Conservation (phyloP, 2,797 vertebrate genomes). For the Chelonia mydas region DNA sequence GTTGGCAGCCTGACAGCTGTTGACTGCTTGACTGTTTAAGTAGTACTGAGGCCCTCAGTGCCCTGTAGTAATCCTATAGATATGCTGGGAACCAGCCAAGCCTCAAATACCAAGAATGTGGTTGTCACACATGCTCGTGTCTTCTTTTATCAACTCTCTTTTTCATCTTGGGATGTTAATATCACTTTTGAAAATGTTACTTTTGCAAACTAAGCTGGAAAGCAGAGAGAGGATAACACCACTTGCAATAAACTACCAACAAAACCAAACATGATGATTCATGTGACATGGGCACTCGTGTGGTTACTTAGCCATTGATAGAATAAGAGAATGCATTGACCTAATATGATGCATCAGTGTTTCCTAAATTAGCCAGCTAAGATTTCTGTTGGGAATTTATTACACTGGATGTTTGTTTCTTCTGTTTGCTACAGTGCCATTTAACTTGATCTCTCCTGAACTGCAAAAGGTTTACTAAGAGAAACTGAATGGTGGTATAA, state of each 20-base stretch:
- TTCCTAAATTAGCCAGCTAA: neutral
- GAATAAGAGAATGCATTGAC: neutral
- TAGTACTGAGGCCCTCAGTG: neutral
- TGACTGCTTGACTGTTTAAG: slow-evolving; percentile 63
- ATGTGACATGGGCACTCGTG: neutral
- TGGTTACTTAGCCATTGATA: neutral
- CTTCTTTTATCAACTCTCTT: neutral
- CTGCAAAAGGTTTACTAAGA: neutral
- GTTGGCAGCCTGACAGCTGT: slow-evolving; percentile 57
- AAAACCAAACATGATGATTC: neutral
- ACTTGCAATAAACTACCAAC: neutral
- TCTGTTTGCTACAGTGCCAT: neutral
- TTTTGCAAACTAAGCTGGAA: neutral
- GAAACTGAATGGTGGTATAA: neutral
- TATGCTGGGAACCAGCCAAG: slow-evolving; percentile 29
- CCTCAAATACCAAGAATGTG: slow-evolving; percentile 23
- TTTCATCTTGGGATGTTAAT: slow-evolving; percentile 41
- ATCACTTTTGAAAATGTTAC: slow-evolving; percentile 27
- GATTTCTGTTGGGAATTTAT: neutral
- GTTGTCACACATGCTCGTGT: slow-evolving; percentile 8
- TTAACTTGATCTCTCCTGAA: neutral
- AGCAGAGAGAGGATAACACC: neutral
- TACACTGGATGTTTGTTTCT: neutral
- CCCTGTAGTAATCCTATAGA: slow-evolving; percentile 38
- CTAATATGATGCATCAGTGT: neutral